phyloP scores from a whole-genome alignment of 2,888 invertebrate species.

The Parasteatoda lunata region DNA sequence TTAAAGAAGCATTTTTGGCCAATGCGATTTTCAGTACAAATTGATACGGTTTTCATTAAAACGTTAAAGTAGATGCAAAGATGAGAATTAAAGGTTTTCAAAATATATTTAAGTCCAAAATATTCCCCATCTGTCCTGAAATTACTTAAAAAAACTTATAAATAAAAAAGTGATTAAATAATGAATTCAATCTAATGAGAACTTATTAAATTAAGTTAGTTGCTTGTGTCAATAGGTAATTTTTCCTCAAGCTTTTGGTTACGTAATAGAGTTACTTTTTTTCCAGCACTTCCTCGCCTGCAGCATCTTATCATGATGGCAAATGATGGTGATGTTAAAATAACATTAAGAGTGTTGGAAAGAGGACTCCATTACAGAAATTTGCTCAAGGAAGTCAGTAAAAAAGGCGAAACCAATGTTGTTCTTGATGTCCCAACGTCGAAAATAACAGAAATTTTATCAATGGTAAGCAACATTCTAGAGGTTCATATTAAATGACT shows the following conservation, averaged over 20 bases:
- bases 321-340: slow-evolving; percentile 41
- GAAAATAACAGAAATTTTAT: slow-evolving; percentile 87
- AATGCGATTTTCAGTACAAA: too few relatives aligned
- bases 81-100: too few relatives aligned
- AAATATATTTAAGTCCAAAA: too few relatives aligned
- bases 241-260: neutral
- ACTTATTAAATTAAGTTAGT: neutral
- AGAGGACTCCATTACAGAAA: slow-evolving; percentile 57
- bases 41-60: too few relatives aligned
- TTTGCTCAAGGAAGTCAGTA: slow-evolving; percentile 88
- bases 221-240: neutral
- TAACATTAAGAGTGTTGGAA: slow-evolving; percentile 40
- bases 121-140: too few relatives aligned
- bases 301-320: slow-evolving; percentile 63
- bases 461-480: slow-evolving; percentile 75
- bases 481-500: neutral
- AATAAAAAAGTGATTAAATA: too few relatives aligned
- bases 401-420: slow-evolving; percentile 91
- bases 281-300: slow-evolving; percentile 57
- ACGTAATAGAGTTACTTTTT: neutral
- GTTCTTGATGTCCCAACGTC: slow-evolving; percentile 90
- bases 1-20: too few relatives aligned
- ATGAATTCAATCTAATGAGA: too few relatives aligned
- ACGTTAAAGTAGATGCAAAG: too few relatives aligned
- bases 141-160: too few relatives aligned